A percentile compares a stretch with the other conserved stretches of the same genome.
Conservation (phyloP, 1,140 invertebrate species). For the Drosophila seguyi region DNA sequence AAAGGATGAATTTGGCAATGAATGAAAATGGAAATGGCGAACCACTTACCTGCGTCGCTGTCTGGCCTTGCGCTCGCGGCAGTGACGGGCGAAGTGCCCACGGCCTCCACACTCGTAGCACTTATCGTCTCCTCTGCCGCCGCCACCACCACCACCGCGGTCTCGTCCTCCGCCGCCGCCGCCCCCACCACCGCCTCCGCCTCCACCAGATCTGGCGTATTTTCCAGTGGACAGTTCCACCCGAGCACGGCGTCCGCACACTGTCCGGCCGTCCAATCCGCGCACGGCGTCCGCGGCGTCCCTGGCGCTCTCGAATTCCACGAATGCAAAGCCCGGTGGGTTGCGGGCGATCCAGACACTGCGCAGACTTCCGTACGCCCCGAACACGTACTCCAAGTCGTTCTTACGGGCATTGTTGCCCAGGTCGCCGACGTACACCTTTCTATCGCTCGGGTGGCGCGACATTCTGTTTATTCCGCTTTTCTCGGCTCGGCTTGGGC, state of each 20-base stretch:
- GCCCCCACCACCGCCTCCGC: slow-evolving; percentile 66
- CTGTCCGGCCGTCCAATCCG: slow-evolving; percentile 90
- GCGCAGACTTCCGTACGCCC: slow-evolving; percentile 96
- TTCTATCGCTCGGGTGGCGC: slow-evolving; percentile 94
- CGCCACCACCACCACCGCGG: slow-evolving; percentile 87
- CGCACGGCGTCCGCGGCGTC: slow-evolving; percentile 97
- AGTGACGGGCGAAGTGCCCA: slow-evolving; percentile 96
- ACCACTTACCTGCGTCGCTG: slow-evolving; percentile 75
- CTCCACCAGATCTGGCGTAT: slow-evolving; percentile 88
- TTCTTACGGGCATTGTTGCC: slow-evolving; percentile 94
- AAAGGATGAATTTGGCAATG: slow-evolving; percentile 51
- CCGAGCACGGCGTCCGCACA: slow-evolving; percentile 95
- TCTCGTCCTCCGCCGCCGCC: slow-evolving; percentile 87
- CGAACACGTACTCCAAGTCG: slow-evolving; percentile 96
- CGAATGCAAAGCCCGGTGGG: slow-evolving; percentile 97
- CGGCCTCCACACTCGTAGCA: slow-evolving; percentile 97
- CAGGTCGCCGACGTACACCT: slow-evolving; percentile 98
- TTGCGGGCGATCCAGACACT: slow-evolving; percentile 98
- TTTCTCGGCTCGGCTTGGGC: slow-evolving; percentile 45
- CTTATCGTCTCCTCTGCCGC: slow-evolving; percentile 87
- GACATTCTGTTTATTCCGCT: slow-evolving; percentile 87
- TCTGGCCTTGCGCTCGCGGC: slow-evolving; percentile 86
- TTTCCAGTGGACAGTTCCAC: slow-evolving; percentile 97
- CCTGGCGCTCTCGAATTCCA: slow-evolving; percentile 95
- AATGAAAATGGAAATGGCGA: slow-evolving; percentile 63